Evolutionary conservation across 2,888 invertebrate genomes (phyloP).

Genomic region (Eilema depressum): DNA sequence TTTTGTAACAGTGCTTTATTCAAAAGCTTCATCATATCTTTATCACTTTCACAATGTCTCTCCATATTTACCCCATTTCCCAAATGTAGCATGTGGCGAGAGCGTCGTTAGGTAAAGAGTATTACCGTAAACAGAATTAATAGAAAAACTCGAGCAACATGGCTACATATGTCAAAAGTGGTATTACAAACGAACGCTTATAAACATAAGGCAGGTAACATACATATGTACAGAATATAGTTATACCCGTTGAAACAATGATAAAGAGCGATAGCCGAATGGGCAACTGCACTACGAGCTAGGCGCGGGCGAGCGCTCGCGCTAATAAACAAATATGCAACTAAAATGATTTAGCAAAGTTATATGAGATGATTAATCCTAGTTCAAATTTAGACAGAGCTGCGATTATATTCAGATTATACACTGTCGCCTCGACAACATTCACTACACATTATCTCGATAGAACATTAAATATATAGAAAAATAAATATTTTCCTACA

Average conservation of each 20-base stretch:
- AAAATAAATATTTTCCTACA: constrained; percentile 87
- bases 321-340: constrained; percentile 60
- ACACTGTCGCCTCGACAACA: constrained; percentile 83
- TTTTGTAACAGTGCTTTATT: constrained; percentile 90
- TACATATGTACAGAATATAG: constrained; percentile 81
- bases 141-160: constrained; percentile 81
- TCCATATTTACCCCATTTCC: constrained; percentile 91
- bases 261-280: constrained; percentile 80
- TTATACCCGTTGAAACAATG: constrained; percentile 83
- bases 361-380: constrained; percentile 73
- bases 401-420: constrained; percentile 64
- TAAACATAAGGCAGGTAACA: constrained; percentile 85
- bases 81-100: constrained; percentile 87
- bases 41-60: constrained; percentile 89
- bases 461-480: constrained; percentile 86
- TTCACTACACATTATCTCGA: constrained; percentile 87
- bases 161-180: constrained; percentile 88
- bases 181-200: constrained; percentile 87
- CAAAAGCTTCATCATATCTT: constrained; percentile 88
- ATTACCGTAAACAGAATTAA: constrained; percentile 73
- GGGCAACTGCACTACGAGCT: constrained; percentile 61
- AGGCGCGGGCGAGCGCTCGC: constrained; percentile 48
- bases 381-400: constrained; percentile 61
- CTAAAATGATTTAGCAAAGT: constrained; percentile 73
- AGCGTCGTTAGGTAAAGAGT: constrained; percentile 77